A percentile compares a stretch with the other conserved stretches of the same genome.
Evolutionary conservation across 2,113 vertebrate species (phyloP).

Genomic region (Hypanus sabinus): DNA sequence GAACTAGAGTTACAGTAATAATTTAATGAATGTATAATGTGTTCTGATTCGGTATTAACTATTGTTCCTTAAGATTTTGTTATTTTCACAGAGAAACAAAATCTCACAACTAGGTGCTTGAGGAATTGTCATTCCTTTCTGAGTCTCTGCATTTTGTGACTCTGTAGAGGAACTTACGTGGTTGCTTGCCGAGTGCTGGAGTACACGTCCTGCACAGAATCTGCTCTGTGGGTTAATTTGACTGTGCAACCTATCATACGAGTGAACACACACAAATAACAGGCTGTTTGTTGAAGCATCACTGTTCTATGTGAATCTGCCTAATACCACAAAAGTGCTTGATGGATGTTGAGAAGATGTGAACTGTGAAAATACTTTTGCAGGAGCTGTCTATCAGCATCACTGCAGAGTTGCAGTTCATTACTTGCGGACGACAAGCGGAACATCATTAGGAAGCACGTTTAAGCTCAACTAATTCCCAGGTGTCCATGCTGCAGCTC

Average conservation of each 20-base stretch:
- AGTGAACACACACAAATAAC: conserved; percentile 6
- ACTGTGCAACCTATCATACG: conserved; percentile 11
- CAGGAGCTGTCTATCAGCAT: conserved; percentile 32
- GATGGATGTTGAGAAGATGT: conserved; percentile 21
- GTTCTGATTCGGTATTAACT: not conserved
- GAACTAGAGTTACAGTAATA: not conserved
- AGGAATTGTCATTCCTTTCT: not conserved
- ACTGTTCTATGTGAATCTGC: conserved; percentile 4
- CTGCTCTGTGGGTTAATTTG: conserved; percentile 29
- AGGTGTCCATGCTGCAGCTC: not conserved
- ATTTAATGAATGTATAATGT: not conserved
- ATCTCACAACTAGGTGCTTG: not conserved
- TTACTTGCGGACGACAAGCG: conserved; percentile 31
- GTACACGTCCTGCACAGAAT: not conserved
- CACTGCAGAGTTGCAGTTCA: conserved; percentile 19
- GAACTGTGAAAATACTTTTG: conserved; percentile 32
- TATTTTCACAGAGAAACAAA: not conserved
- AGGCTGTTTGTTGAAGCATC: conserved; percentile 15
- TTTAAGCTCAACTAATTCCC: conserved; percentile 33
- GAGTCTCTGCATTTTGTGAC: not conserved
- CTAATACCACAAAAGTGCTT: conserved; percentile 15
- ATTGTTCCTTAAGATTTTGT: not conserved
- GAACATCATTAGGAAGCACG: conserved; percentile 18
- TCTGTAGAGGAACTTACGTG: not conserved
- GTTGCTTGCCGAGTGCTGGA: not conserved